Percentiles rank a stretch among this genome's conserved stretches.
Conservation (phyloP, 2,113 vertebrate species). For the Felis catus region DNA sequence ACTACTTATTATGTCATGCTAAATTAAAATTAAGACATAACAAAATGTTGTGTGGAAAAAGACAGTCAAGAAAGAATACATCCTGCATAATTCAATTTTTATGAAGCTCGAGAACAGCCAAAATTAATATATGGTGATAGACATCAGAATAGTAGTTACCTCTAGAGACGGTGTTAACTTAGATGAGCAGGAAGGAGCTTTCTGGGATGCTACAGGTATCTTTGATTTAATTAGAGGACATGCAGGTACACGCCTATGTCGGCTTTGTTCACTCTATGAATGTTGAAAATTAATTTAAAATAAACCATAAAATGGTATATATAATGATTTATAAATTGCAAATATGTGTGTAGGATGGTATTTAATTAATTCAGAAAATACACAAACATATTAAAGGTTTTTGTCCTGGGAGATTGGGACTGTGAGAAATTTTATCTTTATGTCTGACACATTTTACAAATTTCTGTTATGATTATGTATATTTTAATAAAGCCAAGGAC, state of each 20-base stretch:
- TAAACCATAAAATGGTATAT: not conserved
- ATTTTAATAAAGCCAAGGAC: not conserved
- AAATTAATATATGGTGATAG: not conserved
- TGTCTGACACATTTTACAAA: not conserved
- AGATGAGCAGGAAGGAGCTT: not conserved
- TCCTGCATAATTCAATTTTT: not conserved
- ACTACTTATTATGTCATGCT: not conserved
- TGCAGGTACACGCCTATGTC: fast-evolving
- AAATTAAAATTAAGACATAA: slow-evolving; percentile 4
- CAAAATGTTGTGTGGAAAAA: not conserved
- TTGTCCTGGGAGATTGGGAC: not conserved
- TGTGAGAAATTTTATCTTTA: not conserved
- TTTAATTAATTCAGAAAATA: not conserved
- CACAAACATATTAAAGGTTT: not conserved
- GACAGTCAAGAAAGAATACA: not conserved
- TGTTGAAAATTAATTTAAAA: not conserved
- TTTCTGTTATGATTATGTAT: not conserved
- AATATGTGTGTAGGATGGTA: not conserved
- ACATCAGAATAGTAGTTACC: not conserved
- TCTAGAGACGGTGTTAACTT: not conserved
- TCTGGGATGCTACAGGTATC: not conserved
- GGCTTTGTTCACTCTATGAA: not conserved
- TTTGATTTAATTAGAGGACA: not conserved
- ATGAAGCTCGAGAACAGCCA: not conserved
- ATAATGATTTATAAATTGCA: not conserved